Conservation (phyloP, 2,888 invertebrate genomes). For the Caenorhabditis uteleia region DNA sequence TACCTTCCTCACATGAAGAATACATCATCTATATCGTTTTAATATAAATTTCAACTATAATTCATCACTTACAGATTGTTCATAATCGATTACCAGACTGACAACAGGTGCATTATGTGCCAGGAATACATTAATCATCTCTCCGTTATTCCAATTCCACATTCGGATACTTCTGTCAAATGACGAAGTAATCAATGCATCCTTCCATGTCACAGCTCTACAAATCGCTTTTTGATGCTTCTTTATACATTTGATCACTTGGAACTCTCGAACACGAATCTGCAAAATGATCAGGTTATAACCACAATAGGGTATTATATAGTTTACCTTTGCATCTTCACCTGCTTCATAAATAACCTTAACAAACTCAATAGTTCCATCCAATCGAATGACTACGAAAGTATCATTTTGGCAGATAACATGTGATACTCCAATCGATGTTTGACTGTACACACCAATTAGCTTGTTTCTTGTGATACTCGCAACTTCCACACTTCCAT, state of each 20-base stretch:
- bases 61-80: not conserved
- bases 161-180: slow-evolving; percentile 43
- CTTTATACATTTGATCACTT: slow-evolving; percentile 18
- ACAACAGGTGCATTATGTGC: slow-evolving; percentile 58
- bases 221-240: slow-evolving; percentile 53
- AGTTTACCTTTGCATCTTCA: not conserved
- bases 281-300: not conserved
- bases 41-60: not conserved
- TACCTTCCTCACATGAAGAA: slow-evolving; percentile 59
- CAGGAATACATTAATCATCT: slow-evolving; percentile 46
- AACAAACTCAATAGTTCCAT: slow-evolving; percentile 59
- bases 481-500: slow-evolving; percentile 60
- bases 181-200: slow-evolving; percentile 28
- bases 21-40: slow-evolving; percentile 38
- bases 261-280: slow-evolving; percentile 35
- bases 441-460: slow-evolving; percentile 40
- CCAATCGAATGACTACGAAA: slow-evolving; percentile 55
- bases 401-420: slow-evolving; percentile 15
- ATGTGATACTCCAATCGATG: slow-evolving; percentile 37
- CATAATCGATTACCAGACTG: slow-evolving; percentile 7
- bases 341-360: slow-evolving; percentile 23
- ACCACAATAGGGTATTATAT: too few species aligned
- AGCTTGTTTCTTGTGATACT: slow-evolving; percentile 42
- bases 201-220: slow-evolving; percentile 21
- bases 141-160: slow-evolving; percentile 47